Evolutionary conservation across 2,113 vertebrate genomes (phyloP).

Genomic region (Lota lota): DNA sequence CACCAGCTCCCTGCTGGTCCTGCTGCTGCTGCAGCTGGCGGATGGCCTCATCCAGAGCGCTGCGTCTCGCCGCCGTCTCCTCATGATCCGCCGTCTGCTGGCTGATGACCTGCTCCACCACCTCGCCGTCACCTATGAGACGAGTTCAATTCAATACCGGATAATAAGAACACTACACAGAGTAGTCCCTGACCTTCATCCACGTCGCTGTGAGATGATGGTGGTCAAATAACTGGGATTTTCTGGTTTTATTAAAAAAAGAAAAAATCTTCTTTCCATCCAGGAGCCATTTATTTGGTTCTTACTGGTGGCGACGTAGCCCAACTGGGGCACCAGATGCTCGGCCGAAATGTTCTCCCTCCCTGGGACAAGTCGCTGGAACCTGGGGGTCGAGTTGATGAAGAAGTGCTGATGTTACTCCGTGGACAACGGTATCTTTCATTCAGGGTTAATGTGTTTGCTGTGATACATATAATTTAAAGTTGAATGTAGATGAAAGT

Average conservation of each 20-base stretch:
- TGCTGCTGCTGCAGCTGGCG: constrained; percentile 83
- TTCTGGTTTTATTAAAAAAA: not conserved
- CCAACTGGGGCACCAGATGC: constrained; percentile 92
- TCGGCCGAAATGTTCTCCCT: constrained; percentile 90
- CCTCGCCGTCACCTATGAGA: constrained; percentile 87
- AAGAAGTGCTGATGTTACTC: too few relatives aligned
- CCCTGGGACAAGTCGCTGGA: constrained; percentile 92
- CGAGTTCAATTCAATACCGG: not conserved
- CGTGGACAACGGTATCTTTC: too few relatives aligned
- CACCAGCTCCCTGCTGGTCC: constrained; percentile 65
- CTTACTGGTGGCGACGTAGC: constrained; percentile 95
- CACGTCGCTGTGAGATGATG: too few relatives aligned
- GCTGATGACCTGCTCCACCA: constrained; percentile 96
- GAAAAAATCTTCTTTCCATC: not conserved
- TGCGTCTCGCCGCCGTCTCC: constrained; percentile 71
- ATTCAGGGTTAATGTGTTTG: too few relatives aligned
- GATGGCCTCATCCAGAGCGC: constrained; percentile 87
- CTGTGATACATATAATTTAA: too few relatives aligned
- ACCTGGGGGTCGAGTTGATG: constrained; percentile 62
- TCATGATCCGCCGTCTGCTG: constrained; percentile 85
- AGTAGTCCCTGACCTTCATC: too few relatives aligned
- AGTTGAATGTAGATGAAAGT: too few relatives aligned
- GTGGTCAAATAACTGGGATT: too few relatives aligned
- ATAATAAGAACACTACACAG: too few relatives aligned
- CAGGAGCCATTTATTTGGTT: not conserved